Percentiles rank a stretch among this genome's conserved stretches.
phyloP scores from a whole-genome alignment of 1,140 invertebrate species.

The Pantala flavescens region DNA sequence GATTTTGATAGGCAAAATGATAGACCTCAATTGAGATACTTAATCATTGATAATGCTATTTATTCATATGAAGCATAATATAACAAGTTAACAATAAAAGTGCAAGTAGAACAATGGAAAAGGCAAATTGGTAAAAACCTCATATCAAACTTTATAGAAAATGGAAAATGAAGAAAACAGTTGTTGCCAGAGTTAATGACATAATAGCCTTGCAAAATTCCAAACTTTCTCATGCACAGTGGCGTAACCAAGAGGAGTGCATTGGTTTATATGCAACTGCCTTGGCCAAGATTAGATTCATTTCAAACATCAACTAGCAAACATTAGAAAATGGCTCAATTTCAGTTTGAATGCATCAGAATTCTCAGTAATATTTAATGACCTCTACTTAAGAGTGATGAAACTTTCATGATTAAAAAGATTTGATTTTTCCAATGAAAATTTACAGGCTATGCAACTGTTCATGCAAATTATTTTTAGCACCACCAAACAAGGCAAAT shows the following conservation, averaged over 20 bases:
- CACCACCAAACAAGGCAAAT: slow-evolving; percentile 1
- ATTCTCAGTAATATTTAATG: too few relatives aligned
- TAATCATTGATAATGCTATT: not conserved
- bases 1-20: too few relatives aligned
- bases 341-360: too few relatives aligned
- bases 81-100: slow-evolving; percentile 10
- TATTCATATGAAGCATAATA: slow-evolving; percentile 11
- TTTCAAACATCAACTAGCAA: too few relatives aligned
- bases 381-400: too few relatives aligned
- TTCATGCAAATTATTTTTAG: not conserved
- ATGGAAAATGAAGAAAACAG: not conserved
- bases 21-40: not conserved
- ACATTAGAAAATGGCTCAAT: too few relatives aligned
- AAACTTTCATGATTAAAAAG: too few relatives aligned
- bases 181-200: not conserved
- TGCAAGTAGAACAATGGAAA: slow-evolving; percentile 9
- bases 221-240: not conserved
- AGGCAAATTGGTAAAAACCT: slow-evolving; percentile 9
- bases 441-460: too few relatives aligned
- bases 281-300: too few relatives aligned
- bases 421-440: too few relatives aligned
- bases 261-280: too few relatives aligned
- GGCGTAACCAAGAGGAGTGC: too few relatives aligned
- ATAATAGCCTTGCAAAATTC: not conserved
- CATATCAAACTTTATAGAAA: slow-evolving; percentile 10